phyloP scores from a whole-genome alignment of 2,888 invertebrate genomes.

The Polyommatus icarus region DNA sequence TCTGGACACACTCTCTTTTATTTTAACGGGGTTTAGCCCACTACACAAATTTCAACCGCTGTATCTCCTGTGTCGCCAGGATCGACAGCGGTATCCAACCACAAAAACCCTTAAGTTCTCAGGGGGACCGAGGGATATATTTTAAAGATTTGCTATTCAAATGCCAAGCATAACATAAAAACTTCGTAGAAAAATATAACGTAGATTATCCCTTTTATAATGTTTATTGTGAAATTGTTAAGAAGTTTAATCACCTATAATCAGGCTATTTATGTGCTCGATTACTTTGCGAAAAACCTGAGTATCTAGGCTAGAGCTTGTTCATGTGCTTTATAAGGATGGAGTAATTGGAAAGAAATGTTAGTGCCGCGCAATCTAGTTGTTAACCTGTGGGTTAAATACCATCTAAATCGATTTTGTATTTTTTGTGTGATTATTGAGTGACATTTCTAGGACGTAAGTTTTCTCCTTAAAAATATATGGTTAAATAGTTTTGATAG shows the following conservation, averaged over 20 bases:
- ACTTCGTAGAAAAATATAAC: neutral
- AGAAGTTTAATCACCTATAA: neutral
- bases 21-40: too few relatives aligned
- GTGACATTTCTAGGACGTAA: neutral
- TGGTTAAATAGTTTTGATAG: too few relatives aligned
- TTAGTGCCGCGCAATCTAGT: neutral
- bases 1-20: too few relatives aligned
- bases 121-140: too few relatives aligned
- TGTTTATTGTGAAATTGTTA: too few relatives aligned
- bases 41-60: too few relatives aligned
- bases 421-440: neutral
- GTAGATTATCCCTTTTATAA: neutral
- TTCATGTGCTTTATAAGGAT: constrained; percentile 1
- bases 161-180: neutral
- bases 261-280: neutral
- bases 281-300: neutral
- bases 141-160: too few relatives aligned
- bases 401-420: neutral
- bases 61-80: too few relatives aligned
- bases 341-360: constrained; percentile 7
- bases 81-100: too few relatives aligned
- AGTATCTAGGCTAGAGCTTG: neutral
- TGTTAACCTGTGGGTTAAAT: neutral
- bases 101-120: too few relatives aligned
- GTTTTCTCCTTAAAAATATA: neutral